A percentile compares a stretch with the other conserved stretches of the same genome.
phyloP scores from a whole-genome alignment of 2,113 vertebrate species.

The Lampris incognitus region DNA sequence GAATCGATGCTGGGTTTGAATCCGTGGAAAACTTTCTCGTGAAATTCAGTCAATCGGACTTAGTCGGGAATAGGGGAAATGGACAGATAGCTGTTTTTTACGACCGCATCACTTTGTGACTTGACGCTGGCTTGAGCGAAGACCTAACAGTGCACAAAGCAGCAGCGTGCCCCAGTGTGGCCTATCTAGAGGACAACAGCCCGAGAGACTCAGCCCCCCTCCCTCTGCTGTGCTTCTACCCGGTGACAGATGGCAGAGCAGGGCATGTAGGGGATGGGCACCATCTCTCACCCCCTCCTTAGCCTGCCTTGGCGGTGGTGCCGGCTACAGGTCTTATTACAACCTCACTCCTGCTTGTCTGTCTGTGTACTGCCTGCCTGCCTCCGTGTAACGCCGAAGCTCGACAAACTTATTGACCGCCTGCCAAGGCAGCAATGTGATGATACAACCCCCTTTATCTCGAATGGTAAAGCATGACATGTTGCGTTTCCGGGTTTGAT shows the following conservation, averaged over 20 bases:
- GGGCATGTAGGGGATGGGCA: constrained; percentile 76
- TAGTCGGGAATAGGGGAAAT: not conserved
- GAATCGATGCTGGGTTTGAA: too few relatives aligned
- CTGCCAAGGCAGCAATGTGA: constrained; percentile 72
- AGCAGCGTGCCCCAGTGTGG: constrained; percentile 60
- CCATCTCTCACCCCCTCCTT: constrained; percentile 69
- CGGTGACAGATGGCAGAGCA: constrained; percentile 80
- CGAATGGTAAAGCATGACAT: constrained; percentile 48
- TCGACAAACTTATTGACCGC: constrained; percentile 61
- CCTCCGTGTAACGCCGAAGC: constrained; percentile 70
- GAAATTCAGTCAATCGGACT: not conserved
- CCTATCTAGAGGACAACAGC: constrained; percentile 69
- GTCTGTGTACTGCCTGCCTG: constrained; percentile 50
- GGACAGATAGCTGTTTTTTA: not conserved
- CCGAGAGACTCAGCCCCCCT: constrained; percentile 65
- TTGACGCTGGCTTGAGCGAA: constrained; percentile 30
- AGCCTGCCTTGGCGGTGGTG: constrained; percentile 66
- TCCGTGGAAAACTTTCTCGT: not conserved
- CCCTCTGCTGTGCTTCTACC: constrained; percentile 67
- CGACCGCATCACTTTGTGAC: constrained; percentile 11
- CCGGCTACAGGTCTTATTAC: constrained; percentile 78
- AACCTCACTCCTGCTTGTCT: constrained; percentile 55
- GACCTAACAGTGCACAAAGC: constrained; percentile 60
- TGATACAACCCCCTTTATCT: constrained; percentile 63
- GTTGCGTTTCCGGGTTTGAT: constrained; percentile 41